Base-by-base conservation (phyloP, 2,113 vertebrate genomes). In the Euleptes europaea region DNA sequence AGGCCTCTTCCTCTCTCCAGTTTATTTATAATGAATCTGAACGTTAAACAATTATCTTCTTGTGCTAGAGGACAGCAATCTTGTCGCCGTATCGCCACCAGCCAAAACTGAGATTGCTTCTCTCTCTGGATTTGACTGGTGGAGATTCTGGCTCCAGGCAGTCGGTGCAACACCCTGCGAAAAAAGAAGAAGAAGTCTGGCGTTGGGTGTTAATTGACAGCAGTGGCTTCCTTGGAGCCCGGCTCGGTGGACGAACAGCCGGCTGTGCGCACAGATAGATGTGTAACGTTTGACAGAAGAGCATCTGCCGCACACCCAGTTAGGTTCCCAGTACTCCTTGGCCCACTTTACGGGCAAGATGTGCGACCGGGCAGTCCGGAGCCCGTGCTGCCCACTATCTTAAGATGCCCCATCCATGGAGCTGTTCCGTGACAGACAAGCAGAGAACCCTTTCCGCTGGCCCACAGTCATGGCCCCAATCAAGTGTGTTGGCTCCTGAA, bases 271-370 rank as follows among this genome's bases (percentile, higher is more conserved):
- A 57, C 17, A 54, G 73, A 84, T 57, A 66, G 72, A 60, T 51
- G 72, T 82, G 42, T 10, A 67, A 78, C 74, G 40, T 80, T 83
- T 51, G 83, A 44, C 78, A 66, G 72, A 65, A 69, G 28, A 76
- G 66, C 67, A 14, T 63, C 70, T 49, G 33, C 42, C 83, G 40
- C 28, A 80, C 15, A 17, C 69, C 33, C 69, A 35, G 33, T 70
- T 70, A 21, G 69, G 35, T 35, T 35, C 33, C n/a, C 14, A 19
- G 33, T 19, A 11, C 67, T 69, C n/a, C 33, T 33, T 33, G 14
- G 17, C 33, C 69, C 69, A 35, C 33, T 28, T 63, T 26, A 26
- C 10, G 60, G 26, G 60, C 60, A 63, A 63, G 9, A 63, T 28
- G 26, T 28, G 60, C 60, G 28, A 11, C 7, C 4, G 60, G 23